Conservation (phyloP, 2,797 vertebrate species). For the Cyprinella venusta region DNA sequence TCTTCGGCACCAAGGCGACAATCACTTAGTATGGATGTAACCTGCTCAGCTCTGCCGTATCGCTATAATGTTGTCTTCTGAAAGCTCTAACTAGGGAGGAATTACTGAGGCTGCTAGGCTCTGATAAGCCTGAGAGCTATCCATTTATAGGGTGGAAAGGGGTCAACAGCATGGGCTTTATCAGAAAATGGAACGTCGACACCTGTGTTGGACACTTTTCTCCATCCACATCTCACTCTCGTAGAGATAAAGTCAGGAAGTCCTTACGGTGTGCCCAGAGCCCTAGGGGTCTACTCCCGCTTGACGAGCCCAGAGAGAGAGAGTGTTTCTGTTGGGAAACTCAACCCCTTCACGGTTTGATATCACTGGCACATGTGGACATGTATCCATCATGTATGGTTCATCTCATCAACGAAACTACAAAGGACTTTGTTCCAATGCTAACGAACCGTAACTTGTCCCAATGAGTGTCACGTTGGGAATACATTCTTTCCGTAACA, state of each 20-base stretch:
- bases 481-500: not conserved
- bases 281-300: slow-evolving; percentile 1
- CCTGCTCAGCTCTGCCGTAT: slow-evolving; percentile 45
- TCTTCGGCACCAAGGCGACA: slow-evolving; percentile 4
- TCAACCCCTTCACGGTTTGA: not conserved
- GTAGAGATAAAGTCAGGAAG: slow-evolving; percentile 48
- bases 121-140: slow-evolving; percentile 65
- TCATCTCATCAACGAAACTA: not conserved
- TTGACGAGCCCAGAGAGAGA: slow-evolving; percentile 45
- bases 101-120: slow-evolving; percentile 63
- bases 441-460: not conserved
- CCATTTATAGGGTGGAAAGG: slow-evolving; percentile 57
- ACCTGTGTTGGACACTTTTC: slow-evolving; percentile 45
- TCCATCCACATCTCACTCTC: slow-evolving; percentile 34
- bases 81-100: slow-evolving; percentile 52
- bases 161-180: slow-evolving; percentile 61
- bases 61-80: slow-evolving; percentile 32
- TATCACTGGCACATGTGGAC: slow-evolving; percentile 9
- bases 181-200: slow-evolving; percentile 68
- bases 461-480: not conserved
- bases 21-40: slow-evolving; percentile 48
- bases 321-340: slow-evolving; percentile 1
- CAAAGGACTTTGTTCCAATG: not conserved
- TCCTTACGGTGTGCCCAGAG: slow-evolving; percentile 15
- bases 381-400: not conserved